Conservation (phyloP, 2,113 vertebrate genomes). For the Carettochelys insculpta region DNA sequence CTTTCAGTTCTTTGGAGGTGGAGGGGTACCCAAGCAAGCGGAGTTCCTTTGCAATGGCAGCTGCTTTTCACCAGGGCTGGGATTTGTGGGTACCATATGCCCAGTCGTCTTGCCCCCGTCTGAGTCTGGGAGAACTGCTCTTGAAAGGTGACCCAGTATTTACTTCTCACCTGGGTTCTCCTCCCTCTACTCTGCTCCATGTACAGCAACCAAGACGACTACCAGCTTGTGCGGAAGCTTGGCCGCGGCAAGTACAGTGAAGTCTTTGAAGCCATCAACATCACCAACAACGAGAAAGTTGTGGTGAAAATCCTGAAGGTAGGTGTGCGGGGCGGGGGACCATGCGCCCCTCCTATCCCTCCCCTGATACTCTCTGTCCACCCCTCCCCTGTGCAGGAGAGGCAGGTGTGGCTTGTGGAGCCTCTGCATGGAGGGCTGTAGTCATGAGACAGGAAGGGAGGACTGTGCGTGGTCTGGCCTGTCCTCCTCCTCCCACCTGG, state of each 20-base stretch:
- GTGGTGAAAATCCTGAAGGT: constrained; percentile 71
- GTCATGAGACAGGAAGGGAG: background rate
- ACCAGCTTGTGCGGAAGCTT: constrained; percentile 88
- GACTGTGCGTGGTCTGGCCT: too few relatives aligned
- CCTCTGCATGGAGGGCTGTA: background rate
- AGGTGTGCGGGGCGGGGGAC: fast-evolving
- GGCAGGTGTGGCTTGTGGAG: background rate
- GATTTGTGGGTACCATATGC: fast-evolving
- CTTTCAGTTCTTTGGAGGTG: background rate
- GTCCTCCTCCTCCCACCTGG: too few relatives aligned
- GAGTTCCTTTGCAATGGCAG: background rate
- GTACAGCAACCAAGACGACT: constrained; percentile 86
- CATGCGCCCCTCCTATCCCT: fast-evolving
- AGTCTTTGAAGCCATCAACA: constrained; percentile 87
- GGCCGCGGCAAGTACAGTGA: constrained; percentile 88
- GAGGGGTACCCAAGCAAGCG: background rate
- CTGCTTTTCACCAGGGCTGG: fast-evolving
- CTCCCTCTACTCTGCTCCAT: background rate
- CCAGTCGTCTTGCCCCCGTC: background rate
- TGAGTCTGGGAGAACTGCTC: background rate
- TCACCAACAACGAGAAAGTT: constrained; percentile 79
- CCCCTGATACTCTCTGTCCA: fast-evolving
- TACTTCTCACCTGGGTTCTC: fast-evolving
- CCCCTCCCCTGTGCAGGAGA: background rate
- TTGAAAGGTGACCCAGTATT: fast-evolving